These are phyloP conservation scores for Colletes gigas DNA, from an alignment of 1,140 invertebrate species.

Conservation along the genomic window DNA sequence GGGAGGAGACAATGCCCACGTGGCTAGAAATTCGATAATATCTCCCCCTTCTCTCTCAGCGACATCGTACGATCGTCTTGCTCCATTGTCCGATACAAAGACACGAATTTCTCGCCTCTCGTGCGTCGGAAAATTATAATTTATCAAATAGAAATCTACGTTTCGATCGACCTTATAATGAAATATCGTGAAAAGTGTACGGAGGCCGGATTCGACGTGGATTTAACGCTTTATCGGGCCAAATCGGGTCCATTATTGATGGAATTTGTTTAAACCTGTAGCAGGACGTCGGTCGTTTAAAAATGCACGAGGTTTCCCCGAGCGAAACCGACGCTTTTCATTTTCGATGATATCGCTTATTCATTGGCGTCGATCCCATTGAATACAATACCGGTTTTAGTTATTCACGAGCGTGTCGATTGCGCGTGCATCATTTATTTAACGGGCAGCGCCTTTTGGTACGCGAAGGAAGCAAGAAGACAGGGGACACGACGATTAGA, in stretches of 20 bases:
- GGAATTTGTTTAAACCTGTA: slow-evolving; percentile 5
- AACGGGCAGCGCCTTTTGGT: too few species aligned
- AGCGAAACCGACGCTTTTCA: neutral
- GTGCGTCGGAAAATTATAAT: too few species aligned
- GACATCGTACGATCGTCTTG: too few species aligned
- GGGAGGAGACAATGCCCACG: too few species aligned
- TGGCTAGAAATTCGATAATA: neutral
- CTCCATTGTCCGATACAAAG: neutral
- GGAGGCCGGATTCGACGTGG: neutral
- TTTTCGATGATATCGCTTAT: neutral
- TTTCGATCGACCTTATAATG: too few species aligned
- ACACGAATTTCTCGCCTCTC: neutral
- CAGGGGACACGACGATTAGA: too few species aligned
- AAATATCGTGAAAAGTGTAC: too few species aligned
- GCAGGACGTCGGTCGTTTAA: neutral
- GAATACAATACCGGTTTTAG: neutral
- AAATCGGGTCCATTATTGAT: neutral
- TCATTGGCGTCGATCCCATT: neutral
- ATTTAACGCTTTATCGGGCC: neutral
- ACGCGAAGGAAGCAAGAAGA: too few species aligned
- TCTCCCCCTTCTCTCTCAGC: too few species aligned
- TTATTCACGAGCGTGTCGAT: neutral
- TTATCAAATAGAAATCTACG: too few species aligned
- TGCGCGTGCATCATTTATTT: neutral
- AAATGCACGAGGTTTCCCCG: neutral